A percentile compares a stretch with the other conserved stretches of the same genome.
Conservation (phyloP, 2,113 vertebrate genomes). For the Mormoops blainvillei region DNA sequence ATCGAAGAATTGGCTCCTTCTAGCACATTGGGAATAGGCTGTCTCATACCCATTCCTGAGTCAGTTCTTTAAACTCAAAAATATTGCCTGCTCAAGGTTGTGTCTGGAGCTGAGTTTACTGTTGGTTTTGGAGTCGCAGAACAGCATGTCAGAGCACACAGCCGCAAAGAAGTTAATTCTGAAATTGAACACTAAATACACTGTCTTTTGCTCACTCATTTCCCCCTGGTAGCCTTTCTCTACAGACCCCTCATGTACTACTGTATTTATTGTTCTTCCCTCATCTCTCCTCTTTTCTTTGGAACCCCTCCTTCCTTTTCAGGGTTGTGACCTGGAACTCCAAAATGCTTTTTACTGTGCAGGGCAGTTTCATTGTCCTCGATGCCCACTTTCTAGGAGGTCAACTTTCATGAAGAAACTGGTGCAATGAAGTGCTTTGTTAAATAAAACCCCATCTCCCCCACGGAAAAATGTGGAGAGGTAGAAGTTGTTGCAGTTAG, state of each 20-base stretch:
- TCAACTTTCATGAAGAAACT: background rate
- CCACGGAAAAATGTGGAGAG: background rate
- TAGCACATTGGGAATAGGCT: background rate
- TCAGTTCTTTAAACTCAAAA: background rate
- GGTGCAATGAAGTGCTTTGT: background rate
- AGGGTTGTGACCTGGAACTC: background rate
- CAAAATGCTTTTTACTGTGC: background rate
- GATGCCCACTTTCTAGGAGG: background rate
- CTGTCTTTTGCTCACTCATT: background rate
- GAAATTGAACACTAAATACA: background rate
- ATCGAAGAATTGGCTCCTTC: background rate
- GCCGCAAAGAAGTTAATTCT: background rate
- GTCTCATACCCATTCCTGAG: background rate
- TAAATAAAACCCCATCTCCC: background rate
- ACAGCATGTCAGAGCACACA: background rate
- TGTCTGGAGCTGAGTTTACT: background rate
- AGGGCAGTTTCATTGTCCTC: background rate
- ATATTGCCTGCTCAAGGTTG: background rate
- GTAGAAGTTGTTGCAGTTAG: background rate
- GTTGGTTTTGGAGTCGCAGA: background rate
- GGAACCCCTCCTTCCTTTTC: background rate
- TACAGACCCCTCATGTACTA: background rate
- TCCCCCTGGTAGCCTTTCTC: background rate
- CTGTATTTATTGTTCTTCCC: fast-evolving
- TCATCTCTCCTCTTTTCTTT: background rate